Percentiles rank a stretch among this genome's conserved stretches.
Conservation (phyloP, 2,888 invertebrate species). For the Cyaniris semiargus region DNA sequence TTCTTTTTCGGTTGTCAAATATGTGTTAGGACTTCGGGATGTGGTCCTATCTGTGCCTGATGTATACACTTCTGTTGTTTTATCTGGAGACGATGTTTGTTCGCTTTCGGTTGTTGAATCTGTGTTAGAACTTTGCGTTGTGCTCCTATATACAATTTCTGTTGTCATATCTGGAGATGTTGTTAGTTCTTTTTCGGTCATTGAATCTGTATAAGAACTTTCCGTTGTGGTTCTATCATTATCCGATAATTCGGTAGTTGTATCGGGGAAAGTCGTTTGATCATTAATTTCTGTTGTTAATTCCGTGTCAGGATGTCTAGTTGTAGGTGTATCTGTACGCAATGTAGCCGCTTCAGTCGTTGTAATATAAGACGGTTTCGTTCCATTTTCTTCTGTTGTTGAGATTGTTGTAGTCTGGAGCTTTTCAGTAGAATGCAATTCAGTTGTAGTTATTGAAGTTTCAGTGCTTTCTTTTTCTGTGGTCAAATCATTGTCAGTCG, state of each 20-base stretch:
- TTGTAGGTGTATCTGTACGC: not conserved
- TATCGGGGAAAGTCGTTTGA: not conserved
- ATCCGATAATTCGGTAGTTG: conserved; percentile 14
- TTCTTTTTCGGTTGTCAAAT: too few species aligned
- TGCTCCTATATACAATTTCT: not conserved
- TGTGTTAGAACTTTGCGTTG: too few species aligned
- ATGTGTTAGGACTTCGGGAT: too few species aligned
- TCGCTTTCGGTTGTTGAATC: not conserved
- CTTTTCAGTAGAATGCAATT: too few species aligned
- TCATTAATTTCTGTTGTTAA: conserved; percentile 26
- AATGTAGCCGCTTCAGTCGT: not conserved
- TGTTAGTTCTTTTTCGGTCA: conserved; percentile 26
- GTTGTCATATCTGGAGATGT: not conserved
- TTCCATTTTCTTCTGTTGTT: not conserved
- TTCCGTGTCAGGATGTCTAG: not conserved
- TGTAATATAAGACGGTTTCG: not conserved
- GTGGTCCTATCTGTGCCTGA: not conserved
- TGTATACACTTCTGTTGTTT: not conserved
- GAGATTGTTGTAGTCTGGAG: too few species aligned
- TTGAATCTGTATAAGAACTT: not conserved
- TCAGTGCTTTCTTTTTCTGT: not conserved
- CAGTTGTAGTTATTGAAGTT: too few species aligned
- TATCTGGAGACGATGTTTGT: too few species aligned
- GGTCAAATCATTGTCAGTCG: not conserved
- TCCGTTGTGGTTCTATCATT: not conserved